Percentiles rank a stretch among this genome's conserved stretches.
phyloP scores from a whole-genome alignment of 2,797 vertebrate species.

The Nannoperca australis region DNA sequence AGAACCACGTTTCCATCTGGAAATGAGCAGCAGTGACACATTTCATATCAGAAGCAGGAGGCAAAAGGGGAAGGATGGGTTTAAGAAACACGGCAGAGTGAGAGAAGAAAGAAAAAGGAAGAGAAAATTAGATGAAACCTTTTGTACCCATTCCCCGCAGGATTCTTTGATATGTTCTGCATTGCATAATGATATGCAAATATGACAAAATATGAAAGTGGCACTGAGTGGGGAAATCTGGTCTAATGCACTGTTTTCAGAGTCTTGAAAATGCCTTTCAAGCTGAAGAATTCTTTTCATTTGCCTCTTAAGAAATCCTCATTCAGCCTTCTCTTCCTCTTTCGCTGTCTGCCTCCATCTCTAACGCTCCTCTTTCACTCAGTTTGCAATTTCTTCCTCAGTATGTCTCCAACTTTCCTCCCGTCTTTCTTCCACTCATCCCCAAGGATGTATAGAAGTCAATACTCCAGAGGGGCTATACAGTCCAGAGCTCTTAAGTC shows the following conservation, averaged over 20 bases:
- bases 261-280: conserved; percentile 49
- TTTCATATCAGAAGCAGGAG: conserved; percentile 34
- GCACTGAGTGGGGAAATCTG: conserved; percentile 54
- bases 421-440: conserved; percentile 24
- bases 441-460: conserved; percentile 53
- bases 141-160: conserved; percentile 47
- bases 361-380: conserved; percentile 14
- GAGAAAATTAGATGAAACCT: conserved; percentile 52
- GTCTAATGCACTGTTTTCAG: conserved; percentile 53
- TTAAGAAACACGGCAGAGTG: conserved; percentile 14
- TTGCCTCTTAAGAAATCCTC: conserved; percentile 47
- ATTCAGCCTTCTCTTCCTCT: conserved; percentile 27
- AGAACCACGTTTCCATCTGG: conserved; percentile 7
- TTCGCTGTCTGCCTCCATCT: conserved; percentile 24
- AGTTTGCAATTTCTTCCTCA: conserved; percentile 28
- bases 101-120: conserved; percentile 32
- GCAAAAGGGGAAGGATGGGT: conserved; percentile 21
- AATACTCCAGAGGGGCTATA: conserved; percentile 36
- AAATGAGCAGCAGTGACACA: conserved; percentile 15
- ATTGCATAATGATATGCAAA: conserved; percentile 70
- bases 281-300: conserved; percentile 43
- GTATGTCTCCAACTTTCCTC: conserved; percentile 11
- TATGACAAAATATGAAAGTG: conserved; percentile 69
- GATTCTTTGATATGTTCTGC: conserved; percentile 57
- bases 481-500: conserved; percentile 59